These are phyloP conservation scores for Amphimedon queenslandica DNA, from an alignment of 37 sponge, comb jelly and placozoan species.

Conservation along the genomic window DNA sequence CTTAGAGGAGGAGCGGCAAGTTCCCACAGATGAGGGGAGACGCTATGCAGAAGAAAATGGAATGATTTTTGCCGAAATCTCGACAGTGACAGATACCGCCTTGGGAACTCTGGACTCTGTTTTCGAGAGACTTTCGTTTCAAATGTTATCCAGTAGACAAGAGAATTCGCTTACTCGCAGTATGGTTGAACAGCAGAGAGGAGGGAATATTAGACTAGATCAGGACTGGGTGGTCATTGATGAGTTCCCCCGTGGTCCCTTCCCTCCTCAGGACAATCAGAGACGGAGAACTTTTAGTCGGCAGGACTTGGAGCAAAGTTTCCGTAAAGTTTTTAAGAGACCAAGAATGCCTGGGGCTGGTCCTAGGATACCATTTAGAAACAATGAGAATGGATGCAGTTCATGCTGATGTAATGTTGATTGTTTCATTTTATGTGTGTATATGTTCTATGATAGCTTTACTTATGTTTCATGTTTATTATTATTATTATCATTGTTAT, in stretches of 20 bases:
- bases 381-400: too few relatives aligned
- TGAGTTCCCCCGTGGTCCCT: neutral
- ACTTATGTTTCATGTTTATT: too few relatives aligned
- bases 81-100: slow-evolving; percentile 19
- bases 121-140: slow-evolving; percentile 7
- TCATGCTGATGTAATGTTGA: too few relatives aligned
- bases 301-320: too few relatives aligned
- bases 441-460: too few relatives aligned
- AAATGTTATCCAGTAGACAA: slow-evolving; percentile 28
- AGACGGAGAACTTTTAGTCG: too few relatives aligned
- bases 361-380: too few relatives aligned
- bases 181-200: neutral
- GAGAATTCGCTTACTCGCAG: slow-evolving; percentile 21
- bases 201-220: neutral
- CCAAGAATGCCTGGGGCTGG: too few relatives aligned
- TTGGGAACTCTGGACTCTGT: slow-evolving; percentile 10
- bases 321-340: too few relatives aligned
- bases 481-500: too few relatives aligned
- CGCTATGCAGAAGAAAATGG: slow-evolving; percentile 25
- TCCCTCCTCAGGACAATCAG: too few relatives aligned
- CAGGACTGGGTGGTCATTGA: neutral
- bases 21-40: slow-evolving; percentile 24
- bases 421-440: too few relatives aligned
- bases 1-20: slow-evolving; percentile 17
- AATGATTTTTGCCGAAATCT: slow-evolving; percentile 34